Base-by-base conservation (phyloP, 2,113 vertebrate species). In the Otus sunia region DNA sequence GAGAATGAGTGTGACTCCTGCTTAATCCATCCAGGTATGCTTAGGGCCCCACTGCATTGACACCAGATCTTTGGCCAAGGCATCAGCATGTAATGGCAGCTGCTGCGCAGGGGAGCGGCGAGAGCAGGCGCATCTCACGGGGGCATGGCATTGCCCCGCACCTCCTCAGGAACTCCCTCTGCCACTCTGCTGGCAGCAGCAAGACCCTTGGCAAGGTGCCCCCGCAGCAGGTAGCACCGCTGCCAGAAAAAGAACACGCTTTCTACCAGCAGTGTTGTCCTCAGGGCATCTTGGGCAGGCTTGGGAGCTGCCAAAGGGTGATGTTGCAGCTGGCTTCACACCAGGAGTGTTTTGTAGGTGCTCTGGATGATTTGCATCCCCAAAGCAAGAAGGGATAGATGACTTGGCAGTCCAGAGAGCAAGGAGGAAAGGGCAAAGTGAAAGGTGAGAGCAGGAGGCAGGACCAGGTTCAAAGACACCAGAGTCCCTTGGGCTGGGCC, bases 1-100 rank as follows among this genome's bases (percentile, higher is more conserved):
- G 98, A 99, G 19, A 99, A 99, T 0, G 99, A 99, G 78, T 99
- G 99, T 10, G 99, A 99, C 86, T 99, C 99, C 96, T 99, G 99
- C 96, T 98, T 99, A 89, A 99, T 99, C 82, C 99, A 99, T 94
- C 99, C 99, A 98, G 99, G 99, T 99, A 84, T 52, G 95, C 49
- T 75, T 59, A 18, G 29, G 20, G 8, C 20, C 39, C 20, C 6
- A 11, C 20, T 39, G 19, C 1, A 0, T 20, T 84, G 49, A 52
- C 34, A 25, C 11, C 5, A 3, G 30, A 36, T 27, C 73, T 76
- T 52, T 26, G 66, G 63, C 29, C 41, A 52, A 68, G 32, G 32
- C 32, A 62, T 22, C 30, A 52, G 39, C 32, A n/a, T 2, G 0
- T 43, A n/a, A 49, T 3, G 34, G 59, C 39, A 72, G 71, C 49